Base-by-base conservation (phyloP, 1,140 invertebrate genomes). In the Telenomus remus region DNA sequence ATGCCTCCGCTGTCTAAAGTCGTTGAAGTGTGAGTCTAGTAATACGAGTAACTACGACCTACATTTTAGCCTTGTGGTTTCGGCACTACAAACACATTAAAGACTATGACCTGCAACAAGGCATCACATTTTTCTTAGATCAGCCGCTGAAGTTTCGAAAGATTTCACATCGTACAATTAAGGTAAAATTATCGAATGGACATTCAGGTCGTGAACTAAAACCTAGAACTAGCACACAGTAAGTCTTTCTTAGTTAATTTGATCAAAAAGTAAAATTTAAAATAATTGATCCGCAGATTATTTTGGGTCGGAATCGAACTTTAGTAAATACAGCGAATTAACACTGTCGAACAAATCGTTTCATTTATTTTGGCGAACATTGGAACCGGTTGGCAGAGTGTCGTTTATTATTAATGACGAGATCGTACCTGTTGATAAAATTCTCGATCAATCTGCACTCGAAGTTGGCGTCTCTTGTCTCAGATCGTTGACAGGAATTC, bases 21-120 rank as follows among this genome's bases (percentile, higher is more conserved):
- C 43, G 51, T 44, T 57, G 53, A 71, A 46, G 59, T 61, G 68
- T 46, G 51, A 61, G 57, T 7, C 53, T 14, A n/a, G 49, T 51
- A 64, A 69, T 59, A 49, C 51, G 53, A 72, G 19, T 54, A 35
- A 12, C n/a, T 54, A 55, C 48, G 59, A 73, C 49, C 69, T 59
- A 71, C 64, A 77, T 72, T 68, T 72, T 50, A 71, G 53, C 13
- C 34, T 13, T 48, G 59, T 48, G 37, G 56, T 63, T 72, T 72
- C 50, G 37, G 46, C 35, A 43, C 57, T 14, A 34, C 55, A 54
- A 55, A 59, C 71, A 64, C 59, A 68, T 68, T 77, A 71, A 66
- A 61, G 55, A 35, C 44, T 27, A 10, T 9, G 27, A 7, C 14
- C 11, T 19, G 49, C 35, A 15, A 55, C n/a, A 15, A 27, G 33